Evolutionary conservation across 30 jellyfish, hydroid and myxozoan genomes (phyloP).

Genomic region (Sanderia malayensis): DNA sequence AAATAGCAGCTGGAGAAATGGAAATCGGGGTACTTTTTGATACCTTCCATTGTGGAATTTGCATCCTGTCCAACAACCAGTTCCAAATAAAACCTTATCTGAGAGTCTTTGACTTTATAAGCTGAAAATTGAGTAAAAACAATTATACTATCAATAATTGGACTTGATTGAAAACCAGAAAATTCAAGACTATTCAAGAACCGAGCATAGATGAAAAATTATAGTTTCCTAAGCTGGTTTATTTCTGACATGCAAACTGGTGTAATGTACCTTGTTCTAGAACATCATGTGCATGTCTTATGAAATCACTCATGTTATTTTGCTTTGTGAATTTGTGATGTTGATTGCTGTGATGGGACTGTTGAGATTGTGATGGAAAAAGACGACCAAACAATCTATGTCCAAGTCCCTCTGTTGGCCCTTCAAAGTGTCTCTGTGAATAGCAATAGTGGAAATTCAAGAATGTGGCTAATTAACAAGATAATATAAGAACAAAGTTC

Average conservation of each 20-base stretch:
- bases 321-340: conserved; percentile 14
- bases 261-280: conserved; percentile 32
- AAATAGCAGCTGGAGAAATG: too few species aligned
- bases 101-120: conserved; percentile 52
- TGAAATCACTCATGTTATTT: conserved; percentile 31
- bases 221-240: too few species aligned
- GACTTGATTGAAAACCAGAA: too few species aligned
- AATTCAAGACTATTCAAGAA: too few species aligned
- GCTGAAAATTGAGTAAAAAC: too few species aligned
- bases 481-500: too few species aligned
- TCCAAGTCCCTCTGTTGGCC: conserved; percentile 50
- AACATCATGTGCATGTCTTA: conserved; percentile 33
- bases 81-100: conserved; percentile 63
- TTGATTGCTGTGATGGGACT: neutral
- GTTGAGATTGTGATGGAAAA: neutral
- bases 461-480: too few species aligned
- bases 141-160: too few species aligned
- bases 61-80: conserved; percentile 61
- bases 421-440: conserved; percentile 63
- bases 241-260: neutral
- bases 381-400: conserved; percentile 14
- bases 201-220: too few species aligned
- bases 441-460: too few species aligned
- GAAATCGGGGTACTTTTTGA: too few species aligned
- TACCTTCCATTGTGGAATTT: conserved; percentile 52